Percentiles rank a stretch among this genome's conserved stretches.
These are phyloP conservation scores for Neocrepidodera transversa DNA, from an alignment of 2,888 invertebrate species.

Conservation along the genomic window DNA sequence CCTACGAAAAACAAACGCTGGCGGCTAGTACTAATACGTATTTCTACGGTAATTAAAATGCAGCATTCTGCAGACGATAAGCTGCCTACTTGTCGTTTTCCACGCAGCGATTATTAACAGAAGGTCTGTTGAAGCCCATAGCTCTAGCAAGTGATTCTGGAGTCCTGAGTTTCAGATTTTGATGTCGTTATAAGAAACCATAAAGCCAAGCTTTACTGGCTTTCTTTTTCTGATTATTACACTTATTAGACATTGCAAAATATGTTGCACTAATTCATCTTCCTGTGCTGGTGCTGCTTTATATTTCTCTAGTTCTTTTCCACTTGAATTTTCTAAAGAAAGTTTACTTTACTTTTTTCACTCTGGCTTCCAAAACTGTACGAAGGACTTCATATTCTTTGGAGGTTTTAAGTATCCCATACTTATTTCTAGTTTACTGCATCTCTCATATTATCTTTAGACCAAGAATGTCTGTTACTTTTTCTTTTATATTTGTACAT, in stretches of 20 bases:
- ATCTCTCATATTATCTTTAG: not conserved
- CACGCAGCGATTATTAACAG: not conserved
- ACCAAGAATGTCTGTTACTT: not conserved
- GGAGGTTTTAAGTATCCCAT: slow-evolving; percentile 16
- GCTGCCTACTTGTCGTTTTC: not conserved
- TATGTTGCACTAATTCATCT: slow-evolving; percentile 17
- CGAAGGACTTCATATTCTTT: too few species aligned
- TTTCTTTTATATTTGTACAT: not conserved
- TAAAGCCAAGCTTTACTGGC: too few species aligned
- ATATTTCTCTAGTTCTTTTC: not conserved
- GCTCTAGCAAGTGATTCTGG: too few species aligned
- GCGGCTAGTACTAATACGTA: not conserved
- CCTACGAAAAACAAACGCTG: not conserved
- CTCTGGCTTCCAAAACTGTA: too few species aligned
- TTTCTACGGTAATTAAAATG: not conserved
- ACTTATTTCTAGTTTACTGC: not conserved
- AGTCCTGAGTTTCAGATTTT: too few species aligned
- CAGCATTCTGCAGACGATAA: not conserved
- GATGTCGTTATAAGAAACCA: too few species aligned
- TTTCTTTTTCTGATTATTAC: slow-evolving; percentile 4
- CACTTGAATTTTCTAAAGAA: too few species aligned
- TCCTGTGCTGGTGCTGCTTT: not conserved
- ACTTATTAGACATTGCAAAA: slow-evolving; percentile 11
- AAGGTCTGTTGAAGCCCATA: not conserved
- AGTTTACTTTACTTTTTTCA: too few species aligned